A percentile compares a stretch with the other conserved stretches of the same genome.
Conservation (phyloP, 2,797 vertebrate genomes). For the Craterocephalus amniculus region DNA sequence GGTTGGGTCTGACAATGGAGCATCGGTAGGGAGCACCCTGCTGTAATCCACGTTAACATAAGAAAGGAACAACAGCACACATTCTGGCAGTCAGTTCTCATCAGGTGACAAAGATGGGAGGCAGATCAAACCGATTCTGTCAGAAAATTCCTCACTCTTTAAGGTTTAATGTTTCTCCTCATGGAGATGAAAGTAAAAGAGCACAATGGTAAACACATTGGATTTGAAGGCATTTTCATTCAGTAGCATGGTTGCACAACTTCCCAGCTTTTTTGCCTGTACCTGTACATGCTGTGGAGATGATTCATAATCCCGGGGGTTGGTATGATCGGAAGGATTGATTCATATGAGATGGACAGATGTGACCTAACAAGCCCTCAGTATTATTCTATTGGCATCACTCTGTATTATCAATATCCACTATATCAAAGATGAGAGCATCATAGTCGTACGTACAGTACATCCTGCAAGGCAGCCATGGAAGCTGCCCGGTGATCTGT, state of each 20-base stretch:
- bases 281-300: constrained; percentile 27
- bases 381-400: constrained; percentile 34
- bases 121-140: background rate
- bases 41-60: constrained; percentile 74
- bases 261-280: constrained; percentile 26
- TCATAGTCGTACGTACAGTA: background rate
- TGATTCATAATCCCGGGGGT: constrained; percentile 51
- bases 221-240: constrained; percentile 31
- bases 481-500: too few relatives aligned
- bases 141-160: background rate
- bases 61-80: constrained; percentile 54
- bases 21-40: constrained; percentile 64
- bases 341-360: constrained; percentile 60
- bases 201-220: background rate
- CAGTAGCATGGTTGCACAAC: constrained; percentile 59
- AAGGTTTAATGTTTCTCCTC: constrained; percentile 1
- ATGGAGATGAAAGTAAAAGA: background rate
- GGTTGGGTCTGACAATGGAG: constrained; percentile 60
- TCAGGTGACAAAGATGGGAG: constrained; percentile 22
- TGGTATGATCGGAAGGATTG: constrained; percentile 42
- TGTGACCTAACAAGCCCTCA: constrained; percentile 50
- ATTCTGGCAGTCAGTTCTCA: constrained; percentile 19
- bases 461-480: too few relatives aligned
- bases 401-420: constrained; percentile 35
- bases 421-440: constrained; percentile 32